Conservation (phyloP, 2,888 invertebrate species). For the Dynastes hyllus region DNA sequence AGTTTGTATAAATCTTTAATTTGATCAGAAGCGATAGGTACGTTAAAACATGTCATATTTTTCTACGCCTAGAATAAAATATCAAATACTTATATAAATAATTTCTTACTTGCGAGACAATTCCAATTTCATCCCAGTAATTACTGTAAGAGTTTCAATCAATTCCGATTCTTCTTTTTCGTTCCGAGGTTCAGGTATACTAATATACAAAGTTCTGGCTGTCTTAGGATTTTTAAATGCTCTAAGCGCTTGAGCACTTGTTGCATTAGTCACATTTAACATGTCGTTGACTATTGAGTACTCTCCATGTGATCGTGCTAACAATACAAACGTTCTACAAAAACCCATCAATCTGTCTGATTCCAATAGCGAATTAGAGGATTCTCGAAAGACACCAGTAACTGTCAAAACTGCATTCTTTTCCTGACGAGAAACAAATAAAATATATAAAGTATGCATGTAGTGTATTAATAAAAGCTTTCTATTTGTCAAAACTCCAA, state of each 20-base stretch:
- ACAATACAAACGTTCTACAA: slow-evolving; percentile 75
- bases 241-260: slow-evolving; percentile 60
- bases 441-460: too few species aligned
- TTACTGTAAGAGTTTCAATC: slow-evolving; percentile 60
- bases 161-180: slow-evolving; percentile 62
- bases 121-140: slow-evolving; percentile 64
- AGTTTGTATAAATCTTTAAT: too few species aligned
- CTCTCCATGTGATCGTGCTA: slow-evolving; percentile 70
- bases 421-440: slow-evolving; percentile 64
- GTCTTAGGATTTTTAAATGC: slow-evolving; percentile 62
- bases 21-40: too few species aligned
- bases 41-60: too few species aligned
- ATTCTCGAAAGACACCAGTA: slow-evolving; percentile 80
- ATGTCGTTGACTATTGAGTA: slow-evolving; percentile 81
- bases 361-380: slow-evolving; percentile 71
- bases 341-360: slow-evolving; percentile 75
- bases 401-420: slow-evolving; percentile 74
- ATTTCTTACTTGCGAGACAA: slow-evolving; percentile 66
- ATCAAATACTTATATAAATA: neutral
- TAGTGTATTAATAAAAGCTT: too few species aligned
- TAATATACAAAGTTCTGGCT: slow-evolving; percentile 48
- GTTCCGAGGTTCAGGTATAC: slow-evolving; percentile 58
- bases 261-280: slow-evolving; percentile 75
- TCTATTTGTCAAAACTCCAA: too few species aligned
- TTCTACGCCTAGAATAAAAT: neutral